phyloP scores from a whole-genome alignment of 1,140 invertebrate genomes.

The Akabosia matsudoensis region DNA sequence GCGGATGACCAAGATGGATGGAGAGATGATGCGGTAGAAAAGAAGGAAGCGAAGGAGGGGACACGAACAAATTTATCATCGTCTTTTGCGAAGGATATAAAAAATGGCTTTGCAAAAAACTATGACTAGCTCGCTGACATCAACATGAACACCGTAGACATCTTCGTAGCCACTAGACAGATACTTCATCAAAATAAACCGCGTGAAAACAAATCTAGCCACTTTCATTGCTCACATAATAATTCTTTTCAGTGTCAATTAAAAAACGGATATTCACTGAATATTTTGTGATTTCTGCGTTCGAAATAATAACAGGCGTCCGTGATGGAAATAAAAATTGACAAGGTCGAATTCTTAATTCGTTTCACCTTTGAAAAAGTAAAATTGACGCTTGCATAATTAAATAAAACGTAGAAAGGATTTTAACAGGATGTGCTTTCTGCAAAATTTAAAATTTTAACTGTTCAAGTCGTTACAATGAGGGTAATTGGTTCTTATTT shows the following conservation, averaged over 20 bases:
- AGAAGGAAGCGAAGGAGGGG: background rate
- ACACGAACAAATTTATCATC: background rate
- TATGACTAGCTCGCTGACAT: too few relatives aligned
- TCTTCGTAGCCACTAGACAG: background rate
- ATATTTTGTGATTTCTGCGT: too few relatives aligned
- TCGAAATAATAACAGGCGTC: too few relatives aligned
- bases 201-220: too few relatives aligned
- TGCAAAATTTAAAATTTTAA: background rate
- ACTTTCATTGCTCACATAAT: too few relatives aligned
- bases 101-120: too few relatives aligned
- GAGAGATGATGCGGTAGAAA: background rate
- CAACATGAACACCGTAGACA: background rate
- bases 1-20: background rate
- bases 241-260: too few relatives aligned
- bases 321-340: too few relatives aligned
- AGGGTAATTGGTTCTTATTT: background rate
- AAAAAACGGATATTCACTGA: too few relatives aligned
- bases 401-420: background rate
- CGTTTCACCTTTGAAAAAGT: too few relatives aligned
- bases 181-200: too few relatives aligned
- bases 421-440: background rate
- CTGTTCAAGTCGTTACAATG: background rate
- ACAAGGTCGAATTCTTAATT: background rate
- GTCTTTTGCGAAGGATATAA: background rate
- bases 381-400: background rate